Evolutionary conservation across 2,113 vertebrate genomes (phyloP).

Genomic region (Scophthalmus maximus): DNA sequence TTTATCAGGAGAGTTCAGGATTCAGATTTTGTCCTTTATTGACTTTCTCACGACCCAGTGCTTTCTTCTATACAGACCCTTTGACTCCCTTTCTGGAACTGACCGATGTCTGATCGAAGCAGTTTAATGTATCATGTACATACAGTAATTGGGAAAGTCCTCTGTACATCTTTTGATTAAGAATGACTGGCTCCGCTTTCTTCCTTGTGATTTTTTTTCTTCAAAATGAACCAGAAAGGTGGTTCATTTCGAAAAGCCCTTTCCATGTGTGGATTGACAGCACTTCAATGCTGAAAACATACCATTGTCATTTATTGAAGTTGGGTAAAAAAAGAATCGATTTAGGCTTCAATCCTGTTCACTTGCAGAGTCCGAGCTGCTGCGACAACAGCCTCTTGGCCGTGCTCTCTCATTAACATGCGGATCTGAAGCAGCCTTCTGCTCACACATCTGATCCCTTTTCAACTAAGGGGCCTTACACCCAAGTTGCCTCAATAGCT

Average conservation of each 20-base stretch:
- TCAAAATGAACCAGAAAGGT: neutral
- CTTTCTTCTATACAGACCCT: neutral
- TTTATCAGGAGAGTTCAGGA: neutral
- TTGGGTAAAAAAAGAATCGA: too few species aligned
- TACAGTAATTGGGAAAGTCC: too few species aligned
- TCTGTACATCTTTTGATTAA: too few species aligned
- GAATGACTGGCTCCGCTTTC: too few species aligned
- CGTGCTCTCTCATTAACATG: constrained; percentile 67
- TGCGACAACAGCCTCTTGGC: constrained; percentile 51
- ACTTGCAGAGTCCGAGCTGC: constrained; percentile 25
- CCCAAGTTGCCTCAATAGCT: constrained; percentile 50
- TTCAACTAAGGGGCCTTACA: constrained; percentile 58
- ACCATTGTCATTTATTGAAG: constrained; percentile 8
- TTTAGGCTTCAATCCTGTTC: constrained; percentile 9
- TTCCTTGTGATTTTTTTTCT: too few species aligned
- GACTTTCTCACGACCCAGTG: neutral
- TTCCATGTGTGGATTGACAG: neutral
- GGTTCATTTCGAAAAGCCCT: neutral
- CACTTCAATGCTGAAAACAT: neutral
- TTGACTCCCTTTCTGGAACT: neutral
- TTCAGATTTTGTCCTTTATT: neutral
- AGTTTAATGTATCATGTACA: too few species aligned
- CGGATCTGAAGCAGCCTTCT: constrained; percentile 52
- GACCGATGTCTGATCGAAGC: too few species aligned
- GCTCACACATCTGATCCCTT: constrained; percentile 65